A percentile compares a stretch with the other conserved stretches of the same genome.
These are phyloP conservation scores for Acleris cristana DNA, from an alignment of 2,888 invertebrate species.

Conservation along the genomic window DNA sequence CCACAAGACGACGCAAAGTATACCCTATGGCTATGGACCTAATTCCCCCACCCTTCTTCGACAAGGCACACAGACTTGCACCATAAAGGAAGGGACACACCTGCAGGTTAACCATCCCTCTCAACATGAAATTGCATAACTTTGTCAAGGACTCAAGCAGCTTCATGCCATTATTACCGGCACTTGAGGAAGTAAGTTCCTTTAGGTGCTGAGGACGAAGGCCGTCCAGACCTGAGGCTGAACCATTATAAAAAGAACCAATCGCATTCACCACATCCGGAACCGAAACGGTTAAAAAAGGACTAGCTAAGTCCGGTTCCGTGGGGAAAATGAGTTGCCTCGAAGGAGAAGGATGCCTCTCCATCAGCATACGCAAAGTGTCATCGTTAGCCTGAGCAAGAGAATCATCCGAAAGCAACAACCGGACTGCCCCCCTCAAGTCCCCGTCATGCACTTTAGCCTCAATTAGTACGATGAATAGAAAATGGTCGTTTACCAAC, in stretches of 20 bases:
- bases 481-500: neutral
- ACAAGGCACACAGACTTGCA: constrained; percentile 9
- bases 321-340: constrained; percentile 14
- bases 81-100: constrained; percentile 16
- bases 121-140: constrained; percentile 21
- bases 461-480: neutral
- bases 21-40: constrained; percentile 26
- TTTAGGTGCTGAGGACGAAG: constrained; percentile 30
- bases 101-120: constrained; percentile 11
- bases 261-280: constrained; percentile 19
- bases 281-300: neutral
- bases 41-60: constrained; percentile 26
- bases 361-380: constrained; percentile 6
- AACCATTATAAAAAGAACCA: constrained; percentile 27
- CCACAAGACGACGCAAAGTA: constrained; percentile 5
- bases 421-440: constrained; percentile 17
- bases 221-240: constrained; percentile 35
- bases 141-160: neutral
- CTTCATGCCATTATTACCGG: constrained; percentile 8
- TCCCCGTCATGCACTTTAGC: constrained; percentile 22
- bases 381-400: constrained; percentile 16
- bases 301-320: neutral
- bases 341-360: constrained; percentile 32
- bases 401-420: constrained; percentile 18
- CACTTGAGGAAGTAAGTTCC: constrained; percentile 1